A percentile compares a stretch with the other conserved stretches of the same genome.
These are phyloP conservation scores for Drosophila antonietae DNA, from an alignment of 2,888 invertebrate species.

Conservation along the genomic window DNA sequence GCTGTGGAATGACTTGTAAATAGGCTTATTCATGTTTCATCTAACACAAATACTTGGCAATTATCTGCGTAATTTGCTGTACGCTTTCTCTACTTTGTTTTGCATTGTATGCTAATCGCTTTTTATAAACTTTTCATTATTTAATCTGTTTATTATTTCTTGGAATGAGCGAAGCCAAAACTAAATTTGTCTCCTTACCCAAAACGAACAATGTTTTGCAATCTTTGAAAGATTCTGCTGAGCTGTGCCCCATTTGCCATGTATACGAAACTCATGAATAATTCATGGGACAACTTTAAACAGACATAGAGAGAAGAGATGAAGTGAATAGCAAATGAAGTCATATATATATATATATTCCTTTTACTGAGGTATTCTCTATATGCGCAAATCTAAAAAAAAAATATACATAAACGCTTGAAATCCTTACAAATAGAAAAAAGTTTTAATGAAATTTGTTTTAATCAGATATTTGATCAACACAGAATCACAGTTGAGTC, in stretches of 20 bases:
- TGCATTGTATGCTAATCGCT: slow-evolving; percentile 52
- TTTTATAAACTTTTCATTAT: slow-evolving; percentile 61
- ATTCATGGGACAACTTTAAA: slow-evolving; percentile 68
- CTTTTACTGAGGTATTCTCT: background rate
- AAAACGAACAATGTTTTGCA: slow-evolving; percentile 29
- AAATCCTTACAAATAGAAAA: background rate
- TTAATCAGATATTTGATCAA: background rate
- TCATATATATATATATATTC: slow-evolving; percentile 10
- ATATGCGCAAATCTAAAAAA: background rate
- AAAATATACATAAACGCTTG: too few relatives aligned
- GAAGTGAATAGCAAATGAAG: slow-evolving; percentile 39
- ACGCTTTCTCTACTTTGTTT: slow-evolving; percentile 9
- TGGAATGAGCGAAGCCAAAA: slow-evolving; percentile 14
- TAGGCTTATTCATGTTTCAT: slow-evolving; percentile 5
- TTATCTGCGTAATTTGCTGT: slow-evolving; percentile 29
- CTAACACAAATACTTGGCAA: slow-evolving; percentile 13
- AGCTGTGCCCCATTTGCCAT: slow-evolving; percentile 23
- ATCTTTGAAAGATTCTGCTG: slow-evolving; percentile 33
- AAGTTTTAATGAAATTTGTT: background rate
- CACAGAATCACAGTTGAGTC: background rate
- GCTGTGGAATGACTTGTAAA: slow-evolving; percentile 2
- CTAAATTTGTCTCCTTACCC: slow-evolving; percentile 20
- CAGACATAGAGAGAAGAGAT: slow-evolving; percentile 19
- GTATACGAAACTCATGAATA: slow-evolving; percentile 57
- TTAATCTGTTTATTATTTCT: slow-evolving; percentile 37